Evolutionary conservation across 1,140 invertebrate genomes (phyloP).

Genomic region (Panonychus citri): DNA sequence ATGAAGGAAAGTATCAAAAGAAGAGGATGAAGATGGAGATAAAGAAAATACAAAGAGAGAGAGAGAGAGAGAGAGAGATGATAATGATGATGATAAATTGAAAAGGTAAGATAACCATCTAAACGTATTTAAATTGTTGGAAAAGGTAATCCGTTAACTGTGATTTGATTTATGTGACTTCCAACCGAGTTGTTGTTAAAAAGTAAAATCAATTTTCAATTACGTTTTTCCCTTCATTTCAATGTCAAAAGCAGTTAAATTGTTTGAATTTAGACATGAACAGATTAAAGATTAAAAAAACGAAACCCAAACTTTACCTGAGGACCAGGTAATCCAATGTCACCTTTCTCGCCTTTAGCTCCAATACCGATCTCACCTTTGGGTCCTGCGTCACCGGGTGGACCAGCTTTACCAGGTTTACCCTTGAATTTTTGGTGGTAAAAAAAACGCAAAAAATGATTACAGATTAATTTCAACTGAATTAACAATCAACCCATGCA

Average conservation of each 20-base stretch:
- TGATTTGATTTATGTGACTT: no score
- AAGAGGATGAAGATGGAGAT: neutral
- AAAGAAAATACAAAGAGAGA: neutral
- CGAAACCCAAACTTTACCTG: neutral
- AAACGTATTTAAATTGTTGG: no score
- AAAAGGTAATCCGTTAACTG: no score
- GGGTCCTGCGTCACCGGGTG: neutral
- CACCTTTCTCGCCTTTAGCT: constrained; percentile 5
- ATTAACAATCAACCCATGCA: neutral
- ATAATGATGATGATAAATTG: neutral
- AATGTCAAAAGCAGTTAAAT: neutral
- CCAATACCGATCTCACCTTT: constrained; percentile 1
- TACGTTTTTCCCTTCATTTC: neutral
- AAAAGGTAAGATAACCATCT: neutral
- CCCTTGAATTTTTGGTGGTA: neutral
- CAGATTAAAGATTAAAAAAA: no score
- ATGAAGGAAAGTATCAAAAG: neutral
- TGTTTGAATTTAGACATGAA: no score
- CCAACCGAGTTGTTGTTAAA: no score
- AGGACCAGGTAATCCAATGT: constrained; percentile 8
- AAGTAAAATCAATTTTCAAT: no score
- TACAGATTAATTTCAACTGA: neutral
- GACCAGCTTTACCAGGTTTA: constrained; percentile 6
- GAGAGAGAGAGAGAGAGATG: neutral
- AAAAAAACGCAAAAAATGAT: neutral